Evolutionary conservation across 2,888 invertebrate genomes (phyloP), one percentile per base, ranked within the genome.

Genomic region (Oithona nana): DNA sequence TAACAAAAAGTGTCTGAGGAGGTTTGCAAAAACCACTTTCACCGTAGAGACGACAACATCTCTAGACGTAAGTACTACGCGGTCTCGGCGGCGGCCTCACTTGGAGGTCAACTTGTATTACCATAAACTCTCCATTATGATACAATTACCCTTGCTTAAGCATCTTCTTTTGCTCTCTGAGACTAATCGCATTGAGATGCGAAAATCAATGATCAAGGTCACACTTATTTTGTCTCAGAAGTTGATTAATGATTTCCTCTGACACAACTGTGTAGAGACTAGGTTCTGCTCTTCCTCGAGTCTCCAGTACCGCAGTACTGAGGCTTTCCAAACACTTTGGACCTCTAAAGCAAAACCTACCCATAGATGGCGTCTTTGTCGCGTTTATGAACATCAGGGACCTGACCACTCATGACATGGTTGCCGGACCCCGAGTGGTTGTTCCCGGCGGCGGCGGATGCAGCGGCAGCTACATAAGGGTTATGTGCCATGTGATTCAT

Each of bases 351-450:
- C 6, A 39, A 31, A 68, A 82, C 89, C 87, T 81, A 94, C 94
- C 93, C 92, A 79, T 94, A 94, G 75, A 94, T 93, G 74, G 93
- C 90, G 80, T 94, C 93, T 80, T 93, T 94, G 80, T 94, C 94
- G 74, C 94, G 80, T 80, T 94, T 94, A 78, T 89, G 89, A 71
- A 89, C 89, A 77, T 90, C 88, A 71, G 89, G 88, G 66, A 81
- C 80, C 24, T 54, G 54, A n/a, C 52, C 48, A 68, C 79, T 76
- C 74, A 75, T 75, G 64, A 73, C 71, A 65, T 71, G 71, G 67
- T 72, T 72, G 50, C 50, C 56, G 28, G 64, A 48, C 20, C 57
- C 64, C 22, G 50, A 28, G 31, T 57, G 57, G 48, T 57, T 63
- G 51, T 28, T 49, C 70, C 70, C 67, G 70, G 72, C 57, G 71